phyloP scores from a whole-genome alignment of 1,140 invertebrate genomes.

The Lamellibrachia luymesi region DNA sequence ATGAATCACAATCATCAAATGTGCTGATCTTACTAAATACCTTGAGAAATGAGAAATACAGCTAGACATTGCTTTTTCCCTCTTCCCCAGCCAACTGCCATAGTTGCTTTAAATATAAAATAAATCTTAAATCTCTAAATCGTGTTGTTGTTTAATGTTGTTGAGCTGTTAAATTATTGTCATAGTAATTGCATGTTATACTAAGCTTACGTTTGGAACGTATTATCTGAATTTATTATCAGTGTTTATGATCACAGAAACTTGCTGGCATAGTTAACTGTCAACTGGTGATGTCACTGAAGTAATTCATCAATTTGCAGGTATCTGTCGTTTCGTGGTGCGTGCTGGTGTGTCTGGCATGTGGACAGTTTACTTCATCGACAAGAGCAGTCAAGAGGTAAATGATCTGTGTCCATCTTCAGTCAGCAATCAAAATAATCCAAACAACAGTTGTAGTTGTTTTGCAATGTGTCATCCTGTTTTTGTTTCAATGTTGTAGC shows the following conservation, averaged over 20 bases:
- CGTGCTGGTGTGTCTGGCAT: slow-evolving; percentile 86
- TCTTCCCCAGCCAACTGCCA: no score
- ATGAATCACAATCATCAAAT: no score
- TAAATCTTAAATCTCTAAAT: no score
- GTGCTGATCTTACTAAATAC: no score
- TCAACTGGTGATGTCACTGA: background rate
- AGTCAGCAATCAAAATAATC: background rate
- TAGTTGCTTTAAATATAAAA: no score
- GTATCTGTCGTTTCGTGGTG: slow-evolving; percentile 82
- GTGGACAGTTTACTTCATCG: slow-evolving; percentile 91
- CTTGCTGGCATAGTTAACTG: background rate
- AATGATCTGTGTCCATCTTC: background rate
- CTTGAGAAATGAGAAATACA: no score
- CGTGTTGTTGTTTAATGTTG: no score
- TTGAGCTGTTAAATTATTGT: no score
- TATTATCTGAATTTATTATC: background rate
- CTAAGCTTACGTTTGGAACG: no score
- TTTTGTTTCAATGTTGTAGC: slow-evolving; percentile 4
- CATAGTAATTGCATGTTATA: no score
- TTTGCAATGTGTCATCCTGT: background rate
- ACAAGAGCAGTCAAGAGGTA: slow-evolving; percentile 7
- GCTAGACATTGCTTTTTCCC: no score
- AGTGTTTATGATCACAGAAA: background rate
- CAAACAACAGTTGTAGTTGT: background rate
- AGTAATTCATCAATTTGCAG: slow-evolving; percentile 32